A percentile compares a stretch with the other conserved stretches of the same genome.
Evolutionary conservation across 1,140 invertebrate species (phyloP).

Genomic region (Acyrthosiphon pisum): DNA sequence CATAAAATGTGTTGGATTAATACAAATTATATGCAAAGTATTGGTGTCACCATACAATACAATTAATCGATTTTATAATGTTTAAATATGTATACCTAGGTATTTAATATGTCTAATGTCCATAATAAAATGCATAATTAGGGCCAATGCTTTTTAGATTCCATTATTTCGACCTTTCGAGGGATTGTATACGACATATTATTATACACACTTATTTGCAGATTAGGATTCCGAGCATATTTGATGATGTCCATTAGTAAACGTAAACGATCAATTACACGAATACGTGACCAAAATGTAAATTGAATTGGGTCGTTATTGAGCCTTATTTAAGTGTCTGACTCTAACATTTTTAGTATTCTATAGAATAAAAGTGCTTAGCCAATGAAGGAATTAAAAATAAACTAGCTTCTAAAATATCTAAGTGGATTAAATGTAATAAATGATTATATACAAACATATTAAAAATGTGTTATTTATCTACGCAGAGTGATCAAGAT

Average conservation of each 20-base stretch:
- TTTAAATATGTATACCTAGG: neutral
- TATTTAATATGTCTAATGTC: neutral
- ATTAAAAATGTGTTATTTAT: neutral
- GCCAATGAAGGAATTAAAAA: neutral
- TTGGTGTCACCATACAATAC: neutral
- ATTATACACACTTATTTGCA: neutral
- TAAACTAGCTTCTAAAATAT: neutral
- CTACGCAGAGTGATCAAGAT: neutral
- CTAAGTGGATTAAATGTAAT: neutral
- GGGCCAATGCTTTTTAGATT: neutral
- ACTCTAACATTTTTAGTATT: neutral
- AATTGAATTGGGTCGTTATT: neutral
- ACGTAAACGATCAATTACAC: neutral
- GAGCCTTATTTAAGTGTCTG: neutral
- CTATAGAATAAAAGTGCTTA: neutral
- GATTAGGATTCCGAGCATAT: neutral
- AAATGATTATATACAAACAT: neutral
- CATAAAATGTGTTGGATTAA: neutral
- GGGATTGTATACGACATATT: neutral
- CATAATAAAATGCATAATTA: neutral
- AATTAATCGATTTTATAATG: neutral
- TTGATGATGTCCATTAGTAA: neutral
- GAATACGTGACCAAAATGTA: constrained; percentile 2
- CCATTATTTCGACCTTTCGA: neutral
- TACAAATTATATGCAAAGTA: neutral